Evolutionary conservation across 2,797 vertebrate genomes (phyloP).

Genomic region (Takifugu ocellatus): DNA sequence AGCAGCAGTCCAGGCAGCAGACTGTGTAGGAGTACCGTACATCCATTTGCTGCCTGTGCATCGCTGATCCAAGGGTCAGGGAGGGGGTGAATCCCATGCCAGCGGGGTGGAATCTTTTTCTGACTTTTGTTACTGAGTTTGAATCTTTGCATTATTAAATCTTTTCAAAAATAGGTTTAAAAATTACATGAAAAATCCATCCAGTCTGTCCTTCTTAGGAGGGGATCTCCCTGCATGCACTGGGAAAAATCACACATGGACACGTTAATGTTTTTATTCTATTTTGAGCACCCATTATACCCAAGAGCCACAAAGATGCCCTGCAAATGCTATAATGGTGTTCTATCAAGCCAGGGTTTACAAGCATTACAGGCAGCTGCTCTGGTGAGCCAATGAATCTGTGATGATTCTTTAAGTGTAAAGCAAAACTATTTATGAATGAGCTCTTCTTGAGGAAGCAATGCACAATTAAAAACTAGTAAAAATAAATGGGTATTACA

Average conservation of each 20-base stretch:
- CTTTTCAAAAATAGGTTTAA: slow-evolving; percentile 18
- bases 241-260: not conserved
- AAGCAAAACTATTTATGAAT: no score
- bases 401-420: no score
- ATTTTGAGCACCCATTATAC: slow-evolving; percentile 2
- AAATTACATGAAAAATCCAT: slow-evolving; percentile 17
- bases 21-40: not conserved
- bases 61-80: slow-evolving; percentile 1
- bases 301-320: no score
- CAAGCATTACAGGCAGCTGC: no score
- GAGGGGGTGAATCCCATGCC: slow-evolving; percentile 8
- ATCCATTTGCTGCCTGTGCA: slow-evolving; percentile 3
- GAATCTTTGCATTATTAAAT: slow-evolving; percentile 20
- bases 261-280: no score
- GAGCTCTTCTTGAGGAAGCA: no score
- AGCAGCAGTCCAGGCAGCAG: not conserved
- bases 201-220: not conserved
- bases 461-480: no score
- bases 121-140: slow-evolving; percentile 10
- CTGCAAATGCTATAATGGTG: not conserved
- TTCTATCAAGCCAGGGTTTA: not conserved
- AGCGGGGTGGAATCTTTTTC: slow-evolving; percentile 11
- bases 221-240: slow-evolving; percentile 3
- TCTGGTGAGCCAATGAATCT: no score
- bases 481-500: no score